These are phyloP conservation scores for Ianthella basta DNA, from an alignment of 37 sponge, comb jelly and placozoan genomes.

Conservation along the genomic window DNA sequence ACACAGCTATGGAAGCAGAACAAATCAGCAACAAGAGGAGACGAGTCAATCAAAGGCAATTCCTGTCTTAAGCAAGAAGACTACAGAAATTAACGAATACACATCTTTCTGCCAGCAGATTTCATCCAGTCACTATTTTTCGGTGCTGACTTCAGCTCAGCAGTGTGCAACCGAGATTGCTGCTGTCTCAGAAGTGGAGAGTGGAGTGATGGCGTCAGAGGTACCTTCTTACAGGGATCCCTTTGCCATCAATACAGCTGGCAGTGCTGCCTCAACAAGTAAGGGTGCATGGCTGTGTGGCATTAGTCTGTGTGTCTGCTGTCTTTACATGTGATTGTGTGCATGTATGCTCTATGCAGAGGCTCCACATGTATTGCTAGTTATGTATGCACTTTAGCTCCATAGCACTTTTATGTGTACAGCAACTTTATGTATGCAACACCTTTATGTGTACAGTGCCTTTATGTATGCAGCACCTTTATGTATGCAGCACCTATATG, in stretches of 20 bases:
- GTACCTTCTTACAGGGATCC: constrained; percentile 5
- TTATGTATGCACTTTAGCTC: too few species aligned
- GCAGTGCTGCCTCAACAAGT: not conserved
- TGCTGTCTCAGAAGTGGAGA: not conserved
- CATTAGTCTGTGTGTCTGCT: not conserved
- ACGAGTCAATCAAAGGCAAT: not conserved
- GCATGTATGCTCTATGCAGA: too few species aligned
- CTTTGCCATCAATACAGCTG: not conserved
- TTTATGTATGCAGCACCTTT: too few species aligned
- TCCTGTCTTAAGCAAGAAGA: too few species aligned
- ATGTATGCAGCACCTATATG: too few species aligned
- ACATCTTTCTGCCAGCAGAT: too few species aligned
- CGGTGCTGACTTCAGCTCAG: not conserved
- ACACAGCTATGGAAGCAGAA: too few species aligned
- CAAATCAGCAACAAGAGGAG: not conserved
- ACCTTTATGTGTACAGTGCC: too few species aligned
- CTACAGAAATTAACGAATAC: too few species aligned
- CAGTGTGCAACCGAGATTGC: constrained; percentile 18
- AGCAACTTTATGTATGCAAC: too few species aligned
- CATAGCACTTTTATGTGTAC: too few species aligned
- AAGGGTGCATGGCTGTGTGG: not conserved
- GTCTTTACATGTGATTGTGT: not conserved
- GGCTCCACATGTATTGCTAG: too few species aligned
- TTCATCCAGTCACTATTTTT: not conserved
- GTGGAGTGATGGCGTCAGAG: not conserved